Conservation (phyloP, 1,140 invertebrate genomes). For the Drosophila sturtevanti region DNA sequence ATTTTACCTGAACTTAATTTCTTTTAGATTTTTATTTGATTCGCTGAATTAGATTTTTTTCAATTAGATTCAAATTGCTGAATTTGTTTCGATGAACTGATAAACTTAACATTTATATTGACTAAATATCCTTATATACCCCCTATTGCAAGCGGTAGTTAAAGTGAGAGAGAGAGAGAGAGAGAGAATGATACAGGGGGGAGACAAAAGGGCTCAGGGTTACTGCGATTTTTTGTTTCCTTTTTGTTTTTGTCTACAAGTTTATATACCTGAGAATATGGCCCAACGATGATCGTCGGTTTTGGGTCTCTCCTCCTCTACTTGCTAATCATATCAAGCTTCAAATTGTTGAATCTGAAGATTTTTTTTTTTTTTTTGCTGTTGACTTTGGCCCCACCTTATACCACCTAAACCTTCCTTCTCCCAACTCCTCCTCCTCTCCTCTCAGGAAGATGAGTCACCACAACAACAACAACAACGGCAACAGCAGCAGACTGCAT, state of each 20-base stretch:
- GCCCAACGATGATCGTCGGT: conserved; percentile 15
- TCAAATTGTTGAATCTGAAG: conserved; percentile 62
- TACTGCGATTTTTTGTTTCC: not conserved
- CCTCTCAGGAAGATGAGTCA: conserved; percentile 51
- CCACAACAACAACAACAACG: not conserved
- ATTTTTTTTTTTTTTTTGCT: conserved; percentile 10
- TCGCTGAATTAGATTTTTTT: too few species aligned
- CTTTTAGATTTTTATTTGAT: too few species aligned
- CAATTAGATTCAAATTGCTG: too few species aligned
- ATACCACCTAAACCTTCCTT: too few species aligned
- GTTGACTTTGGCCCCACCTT: conserved; percentile 23
- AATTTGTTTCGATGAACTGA: too few species aligned
- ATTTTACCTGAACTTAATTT: too few species aligned
- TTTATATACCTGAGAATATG: conserved; percentile 51
- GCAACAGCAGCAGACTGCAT: not conserved
- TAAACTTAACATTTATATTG: too few species aligned
- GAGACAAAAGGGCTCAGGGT: conserved; percentile 52
- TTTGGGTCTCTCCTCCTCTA: conserved; percentile 14
- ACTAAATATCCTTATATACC: too few species aligned
- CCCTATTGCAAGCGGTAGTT: not conserved
- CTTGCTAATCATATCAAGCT: conserved; percentile 76
- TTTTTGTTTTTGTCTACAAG: conserved; percentile 38
- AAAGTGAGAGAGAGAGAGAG: not conserved
- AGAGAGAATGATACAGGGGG: not conserved
- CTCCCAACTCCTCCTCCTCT: not conserved